Percentiles rank a stretch among this genome's conserved stretches.
These are phyloP conservation scores for Pachyrhynchus sulphureomaculatus DNA, from an alignment of 1,140 invertebrate genomes.

Conservation along the genomic window DNA sequence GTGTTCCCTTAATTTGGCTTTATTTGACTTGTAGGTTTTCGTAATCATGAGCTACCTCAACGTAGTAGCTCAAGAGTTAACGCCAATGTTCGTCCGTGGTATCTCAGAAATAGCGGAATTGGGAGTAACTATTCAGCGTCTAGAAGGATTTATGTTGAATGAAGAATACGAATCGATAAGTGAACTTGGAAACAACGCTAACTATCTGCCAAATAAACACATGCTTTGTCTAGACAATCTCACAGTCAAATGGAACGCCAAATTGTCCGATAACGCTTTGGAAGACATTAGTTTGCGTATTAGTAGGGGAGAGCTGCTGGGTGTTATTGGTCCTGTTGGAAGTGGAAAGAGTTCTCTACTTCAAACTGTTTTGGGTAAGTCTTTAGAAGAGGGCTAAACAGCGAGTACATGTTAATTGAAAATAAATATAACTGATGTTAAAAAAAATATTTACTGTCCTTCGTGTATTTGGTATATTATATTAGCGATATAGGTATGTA, in stretches of 20 bases:
- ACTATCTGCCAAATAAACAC: conserved; percentile 13
- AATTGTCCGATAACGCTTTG: conserved; percentile 48
- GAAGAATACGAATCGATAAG: conserved; percentile 53
- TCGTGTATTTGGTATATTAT: too few species aligned
- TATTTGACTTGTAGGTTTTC: conserved; percentile 54
- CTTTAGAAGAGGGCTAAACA: conserved; percentile 5
- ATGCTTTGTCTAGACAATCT: conserved; percentile 47
- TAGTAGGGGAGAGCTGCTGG: conserved; percentile 59
- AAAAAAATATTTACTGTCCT: too few species aligned
- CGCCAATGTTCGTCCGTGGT: conserved; percentile 69
- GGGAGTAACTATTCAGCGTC: conserved; percentile 60
- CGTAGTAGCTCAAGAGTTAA: conserved; percentile 64
- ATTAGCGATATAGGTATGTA: too few species aligned
- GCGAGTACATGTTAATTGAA: neutral
- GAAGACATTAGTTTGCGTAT: conserved; percentile 57
- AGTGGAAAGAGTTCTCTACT: conserved; percentile 59
- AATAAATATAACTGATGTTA: too few species aligned
- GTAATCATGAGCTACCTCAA: conserved; percentile 67
- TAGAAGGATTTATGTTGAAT: conserved; percentile 57
- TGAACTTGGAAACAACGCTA: conserved; percentile 33
- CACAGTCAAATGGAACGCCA: conserved; percentile 53
- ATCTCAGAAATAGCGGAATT: conserved; percentile 64
- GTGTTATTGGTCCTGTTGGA: conserved; percentile 66
- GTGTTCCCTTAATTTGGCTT: too few species aligned
- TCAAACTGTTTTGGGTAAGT: conserved; percentile 51